phyloP scores from a whole-genome alignment of 2,797 vertebrate genomes.

The Phoeniculus purpureus region DNA sequence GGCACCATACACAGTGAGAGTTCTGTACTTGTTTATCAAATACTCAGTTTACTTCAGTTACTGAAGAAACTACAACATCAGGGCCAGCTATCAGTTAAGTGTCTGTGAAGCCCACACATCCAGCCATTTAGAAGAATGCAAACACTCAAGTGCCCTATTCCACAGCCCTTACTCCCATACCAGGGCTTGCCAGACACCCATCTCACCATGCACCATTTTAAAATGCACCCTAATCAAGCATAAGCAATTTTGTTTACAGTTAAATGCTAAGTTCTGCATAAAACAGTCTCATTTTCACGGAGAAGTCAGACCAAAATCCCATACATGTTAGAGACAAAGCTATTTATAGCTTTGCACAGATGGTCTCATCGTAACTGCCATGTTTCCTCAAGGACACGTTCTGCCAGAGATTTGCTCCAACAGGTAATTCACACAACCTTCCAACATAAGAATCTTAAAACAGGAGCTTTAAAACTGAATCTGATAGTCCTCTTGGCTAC shows the following conservation, averaged over 20 bases:
- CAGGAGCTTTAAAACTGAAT: background rate
- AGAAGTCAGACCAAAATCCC: slow-evolving; percentile 35
- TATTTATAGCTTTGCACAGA: slow-evolving; percentile 55
- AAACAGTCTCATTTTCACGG: slow-evolving; percentile 38
- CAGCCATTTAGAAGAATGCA: background rate
- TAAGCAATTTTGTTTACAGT: slow-evolving; percentile 32
- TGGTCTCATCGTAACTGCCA: slow-evolving; percentile 17
- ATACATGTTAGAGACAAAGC: slow-evolving; percentile 18
- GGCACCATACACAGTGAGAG: background rate
- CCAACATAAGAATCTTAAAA: background rate
- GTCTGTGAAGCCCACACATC: background rate
- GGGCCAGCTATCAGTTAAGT: background rate
- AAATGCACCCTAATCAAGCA: background rate
- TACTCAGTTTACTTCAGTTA: background rate
- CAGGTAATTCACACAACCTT: slow-evolving; percentile 39
- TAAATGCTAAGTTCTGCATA: slow-evolving; percentile 25
- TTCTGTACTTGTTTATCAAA: background rate
- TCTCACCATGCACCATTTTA: background rate
- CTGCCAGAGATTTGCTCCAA: background rate
- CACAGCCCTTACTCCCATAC: background rate
- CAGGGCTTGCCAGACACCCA: background rate
- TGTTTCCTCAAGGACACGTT: slow-evolving; percentile 44
- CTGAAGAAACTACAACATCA: background rate
- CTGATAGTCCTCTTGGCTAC: background rate
- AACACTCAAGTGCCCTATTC: background rate